Evolutionary conservation across 2,888 invertebrate species (phyloP).

Genomic region (Acanthosoma haemorrhoidale): DNA sequence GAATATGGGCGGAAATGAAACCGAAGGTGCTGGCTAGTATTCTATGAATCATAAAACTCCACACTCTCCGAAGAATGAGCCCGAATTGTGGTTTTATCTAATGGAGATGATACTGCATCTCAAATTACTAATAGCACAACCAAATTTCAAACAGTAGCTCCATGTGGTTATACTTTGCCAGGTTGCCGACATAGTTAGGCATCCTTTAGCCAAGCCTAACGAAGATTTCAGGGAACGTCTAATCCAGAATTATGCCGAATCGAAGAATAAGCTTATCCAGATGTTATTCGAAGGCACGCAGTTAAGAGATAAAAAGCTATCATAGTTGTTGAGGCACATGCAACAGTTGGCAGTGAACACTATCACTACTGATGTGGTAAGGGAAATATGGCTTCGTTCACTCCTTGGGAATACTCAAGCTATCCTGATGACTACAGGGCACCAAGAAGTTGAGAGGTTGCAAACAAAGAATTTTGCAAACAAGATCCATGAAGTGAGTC

Average conservation of each 20-base stretch:
- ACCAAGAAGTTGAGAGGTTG: slow-evolving; percentile 16
- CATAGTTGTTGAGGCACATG: slow-evolving; percentile 42
- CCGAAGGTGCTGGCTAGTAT: too few relatives aligned
- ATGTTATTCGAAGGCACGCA: slow-evolving; percentile 40
- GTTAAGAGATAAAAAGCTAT: slow-evolving; percentile 41
- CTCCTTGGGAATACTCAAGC: neutral
- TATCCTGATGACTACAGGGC: neutral
- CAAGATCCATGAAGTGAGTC: slow-evolving; percentile 12
- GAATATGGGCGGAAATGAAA: too few relatives aligned
- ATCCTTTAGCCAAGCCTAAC: slow-evolving; percentile 37
- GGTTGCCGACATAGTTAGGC: slow-evolving; percentile 41
- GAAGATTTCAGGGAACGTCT: slow-evolving; percentile 39
- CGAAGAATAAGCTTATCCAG: slow-evolving; percentile 38
- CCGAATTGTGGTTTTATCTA: slow-evolving; percentile 42
- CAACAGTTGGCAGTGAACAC: slow-evolving; percentile 37
- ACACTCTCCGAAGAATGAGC: too few relatives aligned
- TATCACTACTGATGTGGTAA: slow-evolving; percentile 39
- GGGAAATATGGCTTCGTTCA: slow-evolving; percentile 40
- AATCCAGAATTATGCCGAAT: slow-evolving; percentile 40
- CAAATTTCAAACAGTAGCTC: slow-evolving; percentile 39
- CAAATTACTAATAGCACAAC: too few relatives aligned
- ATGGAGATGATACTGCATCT: slow-evolving; percentile 40
- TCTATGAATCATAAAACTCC: too few relatives aligned
- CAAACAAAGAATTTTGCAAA: slow-evolving; percentile 19
- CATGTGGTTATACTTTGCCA: slow-evolving; percentile 41